A percentile compares a stretch with the other conserved stretches of the same genome.
phyloP scores from a whole-genome alignment of 2,888 invertebrate species.

The Eurytoma adleriae region DNA sequence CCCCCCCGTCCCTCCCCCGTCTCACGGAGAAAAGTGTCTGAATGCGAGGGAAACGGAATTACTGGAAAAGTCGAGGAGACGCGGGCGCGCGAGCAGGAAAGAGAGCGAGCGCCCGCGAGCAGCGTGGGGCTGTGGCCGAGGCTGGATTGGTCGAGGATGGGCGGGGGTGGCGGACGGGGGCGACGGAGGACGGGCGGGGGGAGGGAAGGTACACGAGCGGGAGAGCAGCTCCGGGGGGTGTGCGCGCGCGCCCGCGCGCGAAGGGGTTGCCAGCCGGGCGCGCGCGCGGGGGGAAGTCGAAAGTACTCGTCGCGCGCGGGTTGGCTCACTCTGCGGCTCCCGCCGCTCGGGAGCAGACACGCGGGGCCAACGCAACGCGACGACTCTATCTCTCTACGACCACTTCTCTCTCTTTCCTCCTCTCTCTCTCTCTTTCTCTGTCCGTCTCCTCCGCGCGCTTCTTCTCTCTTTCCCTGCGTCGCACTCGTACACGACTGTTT shows the following conservation, averaged over 20 bases:
- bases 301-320: conserved; percentile 64
- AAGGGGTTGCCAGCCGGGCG: conserved; percentile 53
- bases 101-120: conserved; percentile 54
- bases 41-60: conserved; percentile 44
- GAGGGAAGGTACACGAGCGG: conserved; percentile 9
- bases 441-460: not conserved
- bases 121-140: conserved; percentile 67
- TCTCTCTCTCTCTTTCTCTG: conserved; percentile 35
- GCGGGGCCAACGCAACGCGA: conserved; percentile 71
- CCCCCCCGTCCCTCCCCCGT: not conserved
- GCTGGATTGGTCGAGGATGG: conserved; percentile 59
- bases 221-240: conserved; percentile 55
- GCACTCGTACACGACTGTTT: no score
- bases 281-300: conserved; percentile 40
- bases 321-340: conserved; percentile 76
- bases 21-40: conserved; percentile 25
- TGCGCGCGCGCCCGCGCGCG: conserved; percentile 30
- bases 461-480: not conserved
- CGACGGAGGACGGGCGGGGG: conserved; percentile 2
- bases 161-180: conserved; percentile 19
- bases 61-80: conserved; percentile 43
- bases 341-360: conserved; percentile 77
- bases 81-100: conserved; percentile 35
- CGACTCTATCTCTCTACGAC: not conserved
- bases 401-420: not conserved